Evolutionary conservation across 2,797 vertebrate genomes (phyloP), one percentile per base, ranked within the genome.

Genomic region (Pipistrellus pygmaeus): DNA sequence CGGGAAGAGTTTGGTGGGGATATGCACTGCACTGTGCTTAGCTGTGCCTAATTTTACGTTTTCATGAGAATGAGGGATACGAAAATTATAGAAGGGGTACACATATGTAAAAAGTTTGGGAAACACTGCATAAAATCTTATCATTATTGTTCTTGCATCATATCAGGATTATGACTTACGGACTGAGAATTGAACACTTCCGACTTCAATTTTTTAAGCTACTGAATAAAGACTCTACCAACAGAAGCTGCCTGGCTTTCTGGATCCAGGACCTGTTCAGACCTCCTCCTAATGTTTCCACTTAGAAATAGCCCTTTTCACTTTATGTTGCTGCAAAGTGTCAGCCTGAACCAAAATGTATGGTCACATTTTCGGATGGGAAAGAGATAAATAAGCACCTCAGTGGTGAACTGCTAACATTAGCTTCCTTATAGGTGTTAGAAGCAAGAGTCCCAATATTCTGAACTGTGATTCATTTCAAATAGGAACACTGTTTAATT

Each of bases 281-380:
- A 84, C 60, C 48, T 87, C 66, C 84, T 93, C 3, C 71, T 62
- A 92, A 53, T 23, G 83, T 88, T 69, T 35, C 55, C 64, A 84
- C 46, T 88, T 84, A 77, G 66, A 90, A 94, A 90, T 38, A 73
- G 35, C 3, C 82, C 62, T 44, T 86, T 89, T 77, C 68, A 80
- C 78, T 68, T 87, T 68, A 85, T 75, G 73, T 17, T 72, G 75
- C 90, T 38, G 77, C 8, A 44, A 86, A 80, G 3, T 20, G 71
- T 62, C 51, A 78, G 23, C 35, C 75, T 32, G 41, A 71, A 81
- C 51, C 13, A 30, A 68, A 32, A 76, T 15, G 30, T 77, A 72
- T 60, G 30, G 41, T 93, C 78, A 38, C 57, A 88, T 73, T 35
- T 90, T 81, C 41, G 9, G n/a, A 89, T 2, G 25, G 66, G 85